Conservation (phyloP, 2,888 invertebrate species). For the Lymantria dispar region DNA sequence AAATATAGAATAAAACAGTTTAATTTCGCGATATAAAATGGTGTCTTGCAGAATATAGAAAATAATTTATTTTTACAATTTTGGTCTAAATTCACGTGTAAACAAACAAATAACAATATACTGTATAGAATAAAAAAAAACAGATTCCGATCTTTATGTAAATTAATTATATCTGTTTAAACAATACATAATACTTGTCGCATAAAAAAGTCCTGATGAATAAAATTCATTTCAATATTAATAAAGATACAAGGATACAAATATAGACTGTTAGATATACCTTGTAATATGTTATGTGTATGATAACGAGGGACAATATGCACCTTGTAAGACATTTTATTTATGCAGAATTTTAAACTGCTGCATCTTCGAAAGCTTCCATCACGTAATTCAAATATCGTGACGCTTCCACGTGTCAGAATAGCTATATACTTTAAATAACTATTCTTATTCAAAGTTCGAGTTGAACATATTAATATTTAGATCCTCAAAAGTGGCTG, state of each 20-base stretch:
- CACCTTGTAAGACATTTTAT: constrained; percentile 15
- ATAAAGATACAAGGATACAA: constrained; percentile 6
- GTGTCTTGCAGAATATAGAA: not conserved
- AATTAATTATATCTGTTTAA: not conserved
- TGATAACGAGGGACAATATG: constrained; percentile 8
- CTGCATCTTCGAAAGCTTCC: not conserved
- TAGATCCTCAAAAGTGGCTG: constrained; percentile 93
- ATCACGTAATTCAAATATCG: constrained; percentile 2
- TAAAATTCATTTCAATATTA: constrained; percentile 11
- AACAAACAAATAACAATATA: not conserved
- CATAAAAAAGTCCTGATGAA: not conserved
- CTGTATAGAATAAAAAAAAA: no score
- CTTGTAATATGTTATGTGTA: not conserved
- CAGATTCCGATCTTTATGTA: not conserved
- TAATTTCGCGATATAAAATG: constrained; percentile 1
- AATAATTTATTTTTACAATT: constrained; percentile 13
- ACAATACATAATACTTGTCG: not conserved
- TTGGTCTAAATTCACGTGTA: not conserved
- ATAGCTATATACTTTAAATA: constrained; percentile 8
- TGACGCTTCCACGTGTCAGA: constrained; percentile 10
- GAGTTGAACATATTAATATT: constrained; percentile 95
- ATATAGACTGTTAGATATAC: constrained; percentile 2
- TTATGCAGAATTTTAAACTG: constrained; percentile 15
- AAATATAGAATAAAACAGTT: not conserved
- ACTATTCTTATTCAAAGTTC: constrained; percentile 63